Base-by-base conservation (phyloP, 1,140 invertebrate species). In the Paralvinella palmiformis region DNA sequence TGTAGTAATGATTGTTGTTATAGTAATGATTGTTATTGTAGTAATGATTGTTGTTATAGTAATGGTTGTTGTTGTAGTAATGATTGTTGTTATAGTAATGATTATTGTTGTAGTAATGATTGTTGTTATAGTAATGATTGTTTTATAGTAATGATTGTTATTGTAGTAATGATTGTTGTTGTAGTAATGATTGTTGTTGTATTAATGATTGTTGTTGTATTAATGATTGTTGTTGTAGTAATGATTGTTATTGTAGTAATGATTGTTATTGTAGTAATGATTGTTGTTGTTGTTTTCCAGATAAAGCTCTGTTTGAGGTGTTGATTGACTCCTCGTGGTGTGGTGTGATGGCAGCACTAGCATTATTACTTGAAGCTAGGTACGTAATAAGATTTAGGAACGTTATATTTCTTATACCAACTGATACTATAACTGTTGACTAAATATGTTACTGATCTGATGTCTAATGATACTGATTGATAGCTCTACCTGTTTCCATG, bases 301-400 rank as follows among this genome's bases (percentile, higher is more conserved):
- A 22, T 24, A n/a, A 27, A 4, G 55, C 27, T 2, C 20, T 83
- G 37, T 69, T 79, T 60, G 73, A 80, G 48, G 89, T 96, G 78
- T 79, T 98, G 24, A 88, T 98, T 3, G 91, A 91, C 74, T 97
- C 94, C 0, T 94, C 93, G 67, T 98, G 94, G 94, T 93, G 91
- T 77, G 94, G 93, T 5, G 81, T 98, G 32, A 83, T 97, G 17
- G 91, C 92, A 70, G 93, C 94, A 7, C 81, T 98, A 31, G 91
- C 91, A 68, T 88, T 94, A 0, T 79, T 98, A 17, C 87, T 97
- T 20, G 96, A 98, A 81, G 93, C 94, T 1, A 96, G 87, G 87
- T 45, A 31, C 44, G 20, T 15, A 66, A 27, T 67, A 29, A 52
- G 22, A 32, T 41, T 22, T 31, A 50, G 32, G 3, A 35, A 17